Evolutionary conservation across 2,888 invertebrate genomes (phyloP), one percentile per base, ranked within the genome.

Genomic region (Isoperla grammatica): DNA sequence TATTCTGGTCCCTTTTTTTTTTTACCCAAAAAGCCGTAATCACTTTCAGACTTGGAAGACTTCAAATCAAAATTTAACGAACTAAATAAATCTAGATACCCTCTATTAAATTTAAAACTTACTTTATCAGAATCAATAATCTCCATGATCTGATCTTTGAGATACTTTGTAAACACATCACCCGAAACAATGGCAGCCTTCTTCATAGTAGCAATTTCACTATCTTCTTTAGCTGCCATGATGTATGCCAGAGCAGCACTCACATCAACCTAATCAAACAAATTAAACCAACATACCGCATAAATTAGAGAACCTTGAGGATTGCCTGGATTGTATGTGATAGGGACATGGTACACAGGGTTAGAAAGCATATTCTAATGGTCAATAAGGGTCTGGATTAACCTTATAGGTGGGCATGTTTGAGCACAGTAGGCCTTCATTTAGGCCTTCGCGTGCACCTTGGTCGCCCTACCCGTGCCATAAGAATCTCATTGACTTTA

Each of bases 91-190:
- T n/a, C n/a, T n/a, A n/a, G n/a, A n/a, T n/a, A n/a, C n/a, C n/a
- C n/a, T n/a, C n/a, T n/a, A n/a, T n/a, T n/a, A n/a, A n/a, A n/a
- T n/a, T n/a, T 29, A 6, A 50, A 22, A 50, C 68, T 71, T 74
- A 88, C 88, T 80, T 90, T 95, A 73, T 99, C 99, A 3, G 93
- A 88, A 81, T 99, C 98, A 71, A 99, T 95, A 67, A 98, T 94
- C 74, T 96, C 96, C 90, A 98, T 95, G 65, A 99, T 91, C 76
- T 98, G 95, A 75, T 96, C 95, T 74, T 95, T 93, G 43, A 99
- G 81, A 76, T 94, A 96, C 74, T 98, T 98, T 53, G 88, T 91
- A 74, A 96, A 99, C 12, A 99, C 87, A 76, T 97, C 96, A 58
- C 92, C 90, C 9, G 96, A 92, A 11, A 95, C 93, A 72, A 90